Evolutionary conservation across 2,888 invertebrate species (phyloP).

Genomic region (Hydropsyche betteni): DNA sequence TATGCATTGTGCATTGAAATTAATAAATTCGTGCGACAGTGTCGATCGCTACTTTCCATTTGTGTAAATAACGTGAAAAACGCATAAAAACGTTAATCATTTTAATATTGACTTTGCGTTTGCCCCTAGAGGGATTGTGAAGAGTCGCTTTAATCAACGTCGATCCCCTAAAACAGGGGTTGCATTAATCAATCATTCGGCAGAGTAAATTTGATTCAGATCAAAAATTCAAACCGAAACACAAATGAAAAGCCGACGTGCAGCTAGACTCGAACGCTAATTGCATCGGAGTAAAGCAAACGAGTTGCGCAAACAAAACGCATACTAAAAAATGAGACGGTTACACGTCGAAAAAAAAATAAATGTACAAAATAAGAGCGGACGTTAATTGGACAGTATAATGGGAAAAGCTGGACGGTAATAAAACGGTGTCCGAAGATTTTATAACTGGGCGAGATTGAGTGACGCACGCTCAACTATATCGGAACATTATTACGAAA

Average conservation of each 20-base stretch:
- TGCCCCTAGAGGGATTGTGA: too few relatives aligned
- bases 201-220: too few relatives aligned
- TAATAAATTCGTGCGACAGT: background rate
- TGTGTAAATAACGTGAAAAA: too few relatives aligned
- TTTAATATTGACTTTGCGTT: too few relatives aligned
- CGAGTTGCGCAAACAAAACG: slow-evolving; percentile 10
- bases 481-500: background rate
- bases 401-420: background rate
- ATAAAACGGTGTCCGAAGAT: slow-evolving; percentile 6
- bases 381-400: slow-evolving; percentile 27
- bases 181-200: too few relatives aligned
- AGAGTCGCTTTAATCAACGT: too few relatives aligned
- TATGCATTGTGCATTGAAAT: slow-evolving; percentile 11
- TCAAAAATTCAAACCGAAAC: too few relatives aligned
- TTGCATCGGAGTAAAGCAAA: slow-evolving; percentile 1
- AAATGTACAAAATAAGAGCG: background rate
- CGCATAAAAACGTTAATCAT: too few relatives aligned
- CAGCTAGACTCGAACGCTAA: too few relatives aligned
- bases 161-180: too few relatives aligned
- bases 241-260: too few relatives aligned
- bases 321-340: background rate
- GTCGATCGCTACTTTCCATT: too few relatives aligned
- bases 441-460: background rate
- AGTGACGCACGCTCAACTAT: slow-evolving; percentile 2
- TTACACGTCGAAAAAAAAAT: background rate